Evolutionary conservation across 2,113 vertebrate genomes (phyloP), one percentile per base, ranked within the genome.

Genomic region (Hipposideros armiger): DNA sequence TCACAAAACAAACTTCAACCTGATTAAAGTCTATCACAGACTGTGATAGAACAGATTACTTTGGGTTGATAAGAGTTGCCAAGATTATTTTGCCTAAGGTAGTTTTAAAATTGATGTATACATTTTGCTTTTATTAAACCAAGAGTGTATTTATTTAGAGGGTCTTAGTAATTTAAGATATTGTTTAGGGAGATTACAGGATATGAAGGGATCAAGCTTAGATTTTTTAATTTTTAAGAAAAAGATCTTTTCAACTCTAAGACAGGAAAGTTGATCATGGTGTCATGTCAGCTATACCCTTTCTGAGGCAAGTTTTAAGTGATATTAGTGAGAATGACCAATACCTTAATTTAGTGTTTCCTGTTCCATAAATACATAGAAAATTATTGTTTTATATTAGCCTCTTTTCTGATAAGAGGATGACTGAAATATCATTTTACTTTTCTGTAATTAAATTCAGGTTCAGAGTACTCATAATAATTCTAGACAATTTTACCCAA

Each of bases 391-490:
- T 82, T 88, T 86, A 32, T 56, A 10, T 11, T 15, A 30, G 2
- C 1, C 54, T 83, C n/a, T 76, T 95, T 87, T 50, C 30, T 78
- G 28, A 42, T 52, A 88, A 74, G 77, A 80, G 32, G 22, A 40
- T 82, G 30, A 47, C 54, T 73, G 36, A 77, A 85, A 52, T 95
- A 45, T 26, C 52, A 58, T 90, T 97, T 95, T 36, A 26, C 11
- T 82, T 66, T 56, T 74, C 22, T 83, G 26, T 28, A 90, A 94
- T 90, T 94, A 56, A 76, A 42, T 78, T 96, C 19, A 24, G 28
- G 11, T 88, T 5, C 56, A 54, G 67, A 86, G 30, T n/a, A 82
- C 24, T 90, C 15, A 15, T 11, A 74, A 40, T 94, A 50, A 90
- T 88, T 87, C 60, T 15, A 74, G 64, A 42, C 42, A 90, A 16